Base-by-base conservation (phyloP, 1,140 invertebrate species). In the Drosophila pectinifera region DNA sequence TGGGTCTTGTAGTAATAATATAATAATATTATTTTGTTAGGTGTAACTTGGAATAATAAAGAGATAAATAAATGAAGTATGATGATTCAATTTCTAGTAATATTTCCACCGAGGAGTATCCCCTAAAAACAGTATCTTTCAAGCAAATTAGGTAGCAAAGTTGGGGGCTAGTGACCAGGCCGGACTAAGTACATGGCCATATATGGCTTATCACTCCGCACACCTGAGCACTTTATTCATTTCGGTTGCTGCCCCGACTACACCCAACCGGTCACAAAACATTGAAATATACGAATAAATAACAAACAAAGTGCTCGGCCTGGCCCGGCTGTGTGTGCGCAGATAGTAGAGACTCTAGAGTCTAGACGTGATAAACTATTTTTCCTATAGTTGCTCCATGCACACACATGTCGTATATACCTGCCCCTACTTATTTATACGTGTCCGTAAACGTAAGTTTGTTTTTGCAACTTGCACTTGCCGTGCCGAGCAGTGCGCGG, bases 291-390 rank as follows among this genome's bases (percentile, higher is more conserved):
- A 48, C 42, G 22, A 28, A 53, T 22, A 16, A 49, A 38, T 41
- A 62, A 53, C 62, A 64, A 64, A 51, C 59, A 26, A 68, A 41
- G 28, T 49, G 31, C 49, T 55, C 18, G 24, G 5, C 28, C 8
- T 31, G 28, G 28, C 28, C 3, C 10, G 28, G 38, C 26, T 13
- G n/a, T 18, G 14, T 57, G 57, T 80, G 75, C 48, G 75, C 78
- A 72, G 61, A 77, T 79, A 82, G 79, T 78, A 75, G 68, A 69
- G 63, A 82, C 61, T 59, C 59, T 51, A 53, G 49, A 53, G 82
- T 86, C 82, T 86, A 86, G 82, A 86, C 82, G 74, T 69, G 79
- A 86, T 86, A 82, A 86, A 86, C 83, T 78, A 85, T 82, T 64
- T 78, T 68, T 51, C 36, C 55, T 61, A 51, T 55, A 59, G 56